phyloP scores from a whole-genome alignment of 2,888 invertebrate species.

The Folsomia candida region DNA sequence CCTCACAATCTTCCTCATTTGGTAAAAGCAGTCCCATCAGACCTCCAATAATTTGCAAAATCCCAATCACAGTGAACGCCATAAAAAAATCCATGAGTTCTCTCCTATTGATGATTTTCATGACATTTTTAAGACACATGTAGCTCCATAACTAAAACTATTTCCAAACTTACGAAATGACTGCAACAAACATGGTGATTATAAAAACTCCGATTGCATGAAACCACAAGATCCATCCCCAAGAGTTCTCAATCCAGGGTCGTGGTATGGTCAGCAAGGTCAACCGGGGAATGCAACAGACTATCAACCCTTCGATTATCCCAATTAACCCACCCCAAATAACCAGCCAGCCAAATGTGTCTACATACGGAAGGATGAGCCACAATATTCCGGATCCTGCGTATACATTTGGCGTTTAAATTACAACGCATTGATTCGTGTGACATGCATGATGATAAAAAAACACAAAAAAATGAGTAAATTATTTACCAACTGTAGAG shows the following conservation, averaged over 20 bases:
- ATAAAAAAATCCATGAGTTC: slow-evolving; percentile 25
- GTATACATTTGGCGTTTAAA: not conserved
- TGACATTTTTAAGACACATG: not conserved
- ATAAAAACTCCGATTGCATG: slow-evolving; percentile 30
- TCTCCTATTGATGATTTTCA: slow-evolving; percentile 13
- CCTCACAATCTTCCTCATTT: slow-evolving; percentile 33
- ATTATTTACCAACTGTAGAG: not conserved
- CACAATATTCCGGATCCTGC: slow-evolving; percentile 28
- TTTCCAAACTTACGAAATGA: slow-evolving; percentile 18
- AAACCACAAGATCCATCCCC: slow-evolving; percentile 19
- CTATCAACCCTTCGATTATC: slow-evolving; percentile 20
- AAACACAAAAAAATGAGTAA: not conserved
- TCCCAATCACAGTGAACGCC: slow-evolving; percentile 30
- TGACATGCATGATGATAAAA: not conserved
- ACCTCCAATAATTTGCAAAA: slow-evolving; percentile 37
- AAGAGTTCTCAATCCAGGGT: slow-evolving; percentile 22
- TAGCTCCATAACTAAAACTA: not conserved
- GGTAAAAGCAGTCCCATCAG: slow-evolving; percentile 39
- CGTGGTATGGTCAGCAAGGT: slow-evolving; percentile 23
- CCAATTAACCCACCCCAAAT: slow-evolving; percentile 19
- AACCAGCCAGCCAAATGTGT: slow-evolving; percentile 30
- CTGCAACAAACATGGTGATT: slow-evolving; percentile 12
- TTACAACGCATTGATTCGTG: not conserved
- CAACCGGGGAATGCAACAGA: slow-evolving; percentile 16
- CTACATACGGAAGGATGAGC: slow-evolving; percentile 23